Evolutionary conservation across 2,113 vertebrate genomes (phyloP), one percentile per base, ranked within the genome.

Genomic region (Rostratula benghalensis): DNA sequence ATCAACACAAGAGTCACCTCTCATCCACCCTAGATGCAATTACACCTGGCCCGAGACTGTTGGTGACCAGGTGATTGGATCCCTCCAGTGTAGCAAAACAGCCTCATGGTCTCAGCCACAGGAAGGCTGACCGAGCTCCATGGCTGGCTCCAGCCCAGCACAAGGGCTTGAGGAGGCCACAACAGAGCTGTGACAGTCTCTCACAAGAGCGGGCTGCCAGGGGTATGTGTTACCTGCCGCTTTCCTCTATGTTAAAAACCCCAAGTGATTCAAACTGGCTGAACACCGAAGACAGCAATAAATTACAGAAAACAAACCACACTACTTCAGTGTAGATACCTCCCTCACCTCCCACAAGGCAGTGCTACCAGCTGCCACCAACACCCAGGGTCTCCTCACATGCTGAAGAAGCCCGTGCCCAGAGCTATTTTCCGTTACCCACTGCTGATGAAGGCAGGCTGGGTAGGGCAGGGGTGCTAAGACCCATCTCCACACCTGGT

Each of bases 161-260:
- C 1, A 2, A 48, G 48, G 24, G 41, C 59, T 50, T 1, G 0
- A 11, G 20, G 10, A 46, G 25, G 23, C 48, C 3, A 5, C 56
- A 63, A 37, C 69, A 57, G 75, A 41, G 45, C 51, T 31, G 61
- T 41, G 84, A 46, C 60, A 48, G 48, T 1, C 13, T 7, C 41
- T 35, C 2, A 3, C 46, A 70, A 16, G 7, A 73, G 22, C 2
- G 0, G 15, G 3, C 17, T 70, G 69, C 60, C 43, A 60, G 15
- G 37, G 37, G 3, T 30, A 30, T 0, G 3, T 3, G n/a, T 48
- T 27, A 59, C 20, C 60, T 41, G 54, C 10, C 1, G 1, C 50
- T 14, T 23, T n/a, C 31, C 8, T 86, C 54, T 25, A 30, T 4
- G 6, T 27, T 50, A 37, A 48, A 57, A 45, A 74, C 7, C 2